A percentile compares a stretch with the other conserved stretches of the same genome.
These are phyloP conservation scores for Hydrolagus affinis DNA, from an alignment of 2,113 vertebrate genomes.

Conservation along the genomic window DNA sequence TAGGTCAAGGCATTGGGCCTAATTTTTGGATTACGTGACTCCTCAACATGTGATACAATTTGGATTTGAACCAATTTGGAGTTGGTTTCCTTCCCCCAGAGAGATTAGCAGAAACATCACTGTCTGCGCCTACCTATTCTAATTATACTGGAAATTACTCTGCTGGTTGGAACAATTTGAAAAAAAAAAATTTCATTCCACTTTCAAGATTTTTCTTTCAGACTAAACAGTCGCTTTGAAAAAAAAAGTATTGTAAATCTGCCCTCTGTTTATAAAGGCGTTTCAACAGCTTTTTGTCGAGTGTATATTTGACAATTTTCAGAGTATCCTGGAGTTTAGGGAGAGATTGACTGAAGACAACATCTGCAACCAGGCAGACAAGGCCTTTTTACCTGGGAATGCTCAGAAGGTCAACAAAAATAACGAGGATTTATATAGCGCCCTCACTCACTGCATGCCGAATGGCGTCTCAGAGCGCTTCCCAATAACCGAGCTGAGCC, in stretches of 20 bases:
- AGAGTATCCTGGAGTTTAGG: neutral
- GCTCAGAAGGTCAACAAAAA: too few species aligned
- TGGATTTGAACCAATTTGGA: neutral
- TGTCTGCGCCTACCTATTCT: neutral
- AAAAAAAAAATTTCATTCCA: neutral
- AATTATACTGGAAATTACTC: neutral
- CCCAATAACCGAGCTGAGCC: too few species aligned
- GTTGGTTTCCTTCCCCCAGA: neutral
- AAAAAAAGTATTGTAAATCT: neutral
- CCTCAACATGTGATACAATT: neutral
- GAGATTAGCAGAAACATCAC: neutral
- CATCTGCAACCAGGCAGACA: neutral
- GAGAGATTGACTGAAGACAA: neutral
- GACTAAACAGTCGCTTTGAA: neutral
- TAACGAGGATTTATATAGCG: too few species aligned
- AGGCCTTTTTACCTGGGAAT: too few species aligned
- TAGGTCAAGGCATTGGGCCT: too few species aligned
- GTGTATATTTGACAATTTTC: neutral
- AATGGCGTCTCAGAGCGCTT: too few species aligned
- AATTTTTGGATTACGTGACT: neutral
- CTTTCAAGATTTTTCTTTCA: neutral
- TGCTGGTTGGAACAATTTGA: too few species aligned
- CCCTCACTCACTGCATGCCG: too few species aligned
- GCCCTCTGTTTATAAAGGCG: neutral
- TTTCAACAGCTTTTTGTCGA: neutral